These are phyloP conservation scores for Saturnia pavonia DNA, from an alignment of 2,888 invertebrate genomes.

Conservation along the genomic window DNA sequence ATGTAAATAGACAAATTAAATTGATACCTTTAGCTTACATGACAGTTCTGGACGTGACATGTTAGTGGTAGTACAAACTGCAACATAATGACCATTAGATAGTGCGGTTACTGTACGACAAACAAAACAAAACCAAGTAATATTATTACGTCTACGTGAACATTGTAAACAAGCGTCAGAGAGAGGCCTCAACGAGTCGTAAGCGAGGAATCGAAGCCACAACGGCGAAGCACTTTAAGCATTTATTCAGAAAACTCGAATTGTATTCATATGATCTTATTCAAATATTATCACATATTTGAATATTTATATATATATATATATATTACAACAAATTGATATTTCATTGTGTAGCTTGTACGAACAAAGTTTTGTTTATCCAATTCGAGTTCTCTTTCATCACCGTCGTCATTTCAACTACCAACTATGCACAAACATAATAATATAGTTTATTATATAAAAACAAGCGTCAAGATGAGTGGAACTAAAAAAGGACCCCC, in stretches of 20 bases:
- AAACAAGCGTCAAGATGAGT: constrained; percentile 60
- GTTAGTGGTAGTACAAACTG: constrained; percentile 82
- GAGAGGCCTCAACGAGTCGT: constrained; percentile 74
- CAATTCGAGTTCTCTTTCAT: constrained; percentile 68
- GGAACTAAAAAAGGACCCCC: constrained; percentile 63
- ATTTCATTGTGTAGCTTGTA: background rate
- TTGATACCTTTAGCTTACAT: constrained; percentile 81
- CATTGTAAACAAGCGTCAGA: constrained; percentile 77
- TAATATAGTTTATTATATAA: constrained; percentile 51
- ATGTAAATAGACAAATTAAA: constrained; percentile 79
- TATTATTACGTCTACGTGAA: constrained; percentile 79
- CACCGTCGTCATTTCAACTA: constrained; percentile 77
- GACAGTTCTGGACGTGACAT: constrained; percentile 82
- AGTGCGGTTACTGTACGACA: constrained; percentile 82
- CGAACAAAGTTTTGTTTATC: constrained; percentile 19
- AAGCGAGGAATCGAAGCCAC: constrained; percentile 79
- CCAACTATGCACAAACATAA: constrained; percentile 69
- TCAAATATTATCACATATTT: constrained; percentile 6
- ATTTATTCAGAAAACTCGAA: constrained; percentile 66
- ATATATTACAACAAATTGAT: too few species aligned
- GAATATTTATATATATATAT: background rate
- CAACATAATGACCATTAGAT: constrained; percentile 82
- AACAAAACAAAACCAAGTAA: constrained; percentile 79
- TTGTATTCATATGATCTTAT: constrained; percentile 31
- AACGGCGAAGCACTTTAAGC: constrained; percentile 77